A percentile compares a stretch with the other conserved stretches of the same genome.
Conservation (phyloP, 64 coral and sea anemone genomes). For the Actinia equina region DNA sequence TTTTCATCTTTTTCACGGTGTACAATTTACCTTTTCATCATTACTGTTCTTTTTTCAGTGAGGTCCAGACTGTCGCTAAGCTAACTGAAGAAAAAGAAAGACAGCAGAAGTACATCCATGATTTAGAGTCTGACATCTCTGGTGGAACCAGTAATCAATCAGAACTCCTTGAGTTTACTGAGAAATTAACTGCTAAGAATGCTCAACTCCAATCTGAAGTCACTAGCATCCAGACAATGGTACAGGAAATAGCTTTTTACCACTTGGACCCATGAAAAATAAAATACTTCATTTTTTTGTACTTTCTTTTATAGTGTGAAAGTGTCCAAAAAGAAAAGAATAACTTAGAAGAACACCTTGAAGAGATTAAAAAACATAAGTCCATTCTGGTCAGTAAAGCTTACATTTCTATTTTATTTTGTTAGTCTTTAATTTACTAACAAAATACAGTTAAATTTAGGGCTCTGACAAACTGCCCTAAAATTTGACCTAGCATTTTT, state of each 20-base stretch:
- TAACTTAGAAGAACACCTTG: slow-evolving; percentile 43
- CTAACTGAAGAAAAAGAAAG: slow-evolving; percentile 59
- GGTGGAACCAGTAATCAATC: slow-evolving; percentile 82
- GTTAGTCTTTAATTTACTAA: too few relatives aligned
- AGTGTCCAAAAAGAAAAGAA: slow-evolving; percentile 32
- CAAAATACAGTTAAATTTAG: too few relatives aligned
- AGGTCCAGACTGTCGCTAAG: slow-evolving; percentile 65
- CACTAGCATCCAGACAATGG: slow-evolving; percentile 59
- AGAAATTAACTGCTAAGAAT: slow-evolving; percentile 90
- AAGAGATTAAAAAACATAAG: neutral
- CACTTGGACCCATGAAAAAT: too few relatives aligned
- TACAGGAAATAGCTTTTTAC: neutral
- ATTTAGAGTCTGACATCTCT: slow-evolving; percentile 86
- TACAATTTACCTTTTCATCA: too few relatives aligned
- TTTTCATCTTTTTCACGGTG: too few relatives aligned
- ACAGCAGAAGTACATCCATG: slow-evolving; percentile 58
- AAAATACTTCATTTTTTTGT: neutral
- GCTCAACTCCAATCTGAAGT: slow-evolving; percentile 85
- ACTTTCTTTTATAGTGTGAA: slow-evolving; percentile 35
- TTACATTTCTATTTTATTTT: too few relatives aligned
- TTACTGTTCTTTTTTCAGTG: too few relatives aligned
- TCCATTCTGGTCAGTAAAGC: slow-evolving; percentile 28
- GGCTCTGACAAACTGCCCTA: too few relatives aligned
- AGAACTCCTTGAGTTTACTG: slow-evolving; percentile 78
- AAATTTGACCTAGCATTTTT: too few relatives aligned